Evolutionary conservation across 2,888 invertebrate species (phyloP).

Genomic region (Ptilodon capucinus): DNA sequence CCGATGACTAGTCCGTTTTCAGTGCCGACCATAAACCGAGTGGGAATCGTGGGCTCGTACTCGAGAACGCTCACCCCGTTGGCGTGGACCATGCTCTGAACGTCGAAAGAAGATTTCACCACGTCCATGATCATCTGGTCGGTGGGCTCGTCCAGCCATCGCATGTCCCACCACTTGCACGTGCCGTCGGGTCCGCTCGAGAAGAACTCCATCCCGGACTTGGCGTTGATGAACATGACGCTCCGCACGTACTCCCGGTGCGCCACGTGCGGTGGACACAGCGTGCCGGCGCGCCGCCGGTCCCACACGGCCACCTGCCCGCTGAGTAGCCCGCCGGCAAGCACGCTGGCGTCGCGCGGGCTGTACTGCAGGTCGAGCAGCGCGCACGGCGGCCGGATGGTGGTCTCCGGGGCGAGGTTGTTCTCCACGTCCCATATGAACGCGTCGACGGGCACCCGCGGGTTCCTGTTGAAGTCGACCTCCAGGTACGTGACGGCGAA

Average conservation of each 20-base stretch:
- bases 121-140: conserved; percentile 87
- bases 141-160: conserved; percentile 84
- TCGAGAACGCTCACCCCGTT: conserved; percentile 85
- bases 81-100: conserved; percentile 77
- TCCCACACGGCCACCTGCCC: conserved; percentile 90
- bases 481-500: conserved; percentile 93
- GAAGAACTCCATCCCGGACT: conserved; percentile 96
- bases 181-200: conserved; percentile 95
- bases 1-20: conserved; percentile 85
- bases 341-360: conserved; percentile 87
- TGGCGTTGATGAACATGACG: conserved; percentile 94
- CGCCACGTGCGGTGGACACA: conserved; percentile 89
- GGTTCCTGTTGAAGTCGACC: conserved; percentile 85
- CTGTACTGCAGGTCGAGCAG: conserved; percentile 92
- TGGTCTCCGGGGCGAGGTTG: conserved; percentile 88
- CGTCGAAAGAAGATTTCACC: conserved; percentile 75
- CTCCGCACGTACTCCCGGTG: conserved; percentile 94
- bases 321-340: conserved; percentile 86
- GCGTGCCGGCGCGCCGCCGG: conserved; percentile 85
- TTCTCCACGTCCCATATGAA: conserved; percentile 97
- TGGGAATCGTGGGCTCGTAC: conserved; percentile 88
- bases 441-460: conserved; percentile 49
- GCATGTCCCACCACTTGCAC: conserved; percentile 90
- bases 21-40: conserved; percentile 88
- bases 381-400: conserved; percentile 86